phyloP scores from a whole-genome alignment of 2,113 vertebrate genomes.

The Sebastes fasciatus region DNA sequence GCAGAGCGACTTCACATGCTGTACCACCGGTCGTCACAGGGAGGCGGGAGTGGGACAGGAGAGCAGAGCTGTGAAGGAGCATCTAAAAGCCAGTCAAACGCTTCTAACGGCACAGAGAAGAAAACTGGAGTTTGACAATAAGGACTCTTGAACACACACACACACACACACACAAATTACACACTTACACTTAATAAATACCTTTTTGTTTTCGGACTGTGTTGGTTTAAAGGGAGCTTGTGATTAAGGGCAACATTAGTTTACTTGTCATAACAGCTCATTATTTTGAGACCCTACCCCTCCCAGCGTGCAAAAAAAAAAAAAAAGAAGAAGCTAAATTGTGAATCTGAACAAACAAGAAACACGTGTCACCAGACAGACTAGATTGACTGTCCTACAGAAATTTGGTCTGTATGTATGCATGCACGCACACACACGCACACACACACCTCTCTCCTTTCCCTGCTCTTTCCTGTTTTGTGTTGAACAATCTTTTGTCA shows the following conservation, averaged over 20 bases:
- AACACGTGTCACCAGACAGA: not conserved
- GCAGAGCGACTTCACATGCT: constrained; percentile 88
- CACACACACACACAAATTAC: not conserved
- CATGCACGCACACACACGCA: not conserved
- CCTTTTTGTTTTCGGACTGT: not conserved
- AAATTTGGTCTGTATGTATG: not conserved
- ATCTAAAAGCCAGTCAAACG: constrained; percentile 33
- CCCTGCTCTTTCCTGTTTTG: constrained; percentile 29
- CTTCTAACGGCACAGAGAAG: constrained; percentile 61
- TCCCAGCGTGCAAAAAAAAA: not conserved
- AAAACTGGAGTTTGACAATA: constrained; percentile 41
- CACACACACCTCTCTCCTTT: not conserved
- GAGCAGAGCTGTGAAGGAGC: constrained; percentile 33
- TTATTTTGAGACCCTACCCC: not conserved
- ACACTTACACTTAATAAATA: not conserved
- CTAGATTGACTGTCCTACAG: not conserved
- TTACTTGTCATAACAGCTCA: not conserved
- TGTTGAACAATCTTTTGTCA: constrained; percentile 59
- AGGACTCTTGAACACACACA: constrained; percentile 27
- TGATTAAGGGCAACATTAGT: not conserved
- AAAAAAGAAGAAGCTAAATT: not conserved
- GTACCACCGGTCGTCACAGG: constrained; percentile 77
- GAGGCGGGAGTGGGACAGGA: constrained; percentile 42
- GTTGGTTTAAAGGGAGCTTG: not conserved
- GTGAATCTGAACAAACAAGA: constrained; percentile 10